phyloP scores from a whole-genome alignment of 1,140 invertebrate genomes.

The Ephestia elutella region DNA sequence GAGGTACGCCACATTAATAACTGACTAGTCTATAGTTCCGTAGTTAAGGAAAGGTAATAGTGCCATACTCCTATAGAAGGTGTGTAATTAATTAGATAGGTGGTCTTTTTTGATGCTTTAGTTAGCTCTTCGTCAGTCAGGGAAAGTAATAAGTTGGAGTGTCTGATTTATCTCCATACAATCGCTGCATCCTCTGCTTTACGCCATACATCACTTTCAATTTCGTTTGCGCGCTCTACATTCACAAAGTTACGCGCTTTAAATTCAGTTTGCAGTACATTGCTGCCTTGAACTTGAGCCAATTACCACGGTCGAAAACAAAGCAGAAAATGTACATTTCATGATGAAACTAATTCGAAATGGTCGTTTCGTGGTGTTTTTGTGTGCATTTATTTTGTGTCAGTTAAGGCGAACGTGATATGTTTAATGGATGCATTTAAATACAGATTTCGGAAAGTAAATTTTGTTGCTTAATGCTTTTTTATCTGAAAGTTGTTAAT shows the following conservation, averaged over 20 bases:
- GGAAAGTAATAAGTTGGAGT: no score
- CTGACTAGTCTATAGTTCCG: no score
- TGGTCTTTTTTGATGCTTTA: no score
- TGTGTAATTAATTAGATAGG: no score
- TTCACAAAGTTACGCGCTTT: conserved; percentile 24
- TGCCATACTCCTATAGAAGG: no score
- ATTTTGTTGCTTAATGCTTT: background rate
- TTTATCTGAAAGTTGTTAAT: background rate
- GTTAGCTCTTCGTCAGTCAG: no score
- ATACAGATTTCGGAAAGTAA: conserved; percentile 4
- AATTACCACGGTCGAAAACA: conserved; percentile 7
- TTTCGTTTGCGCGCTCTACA: conserved; percentile 41
- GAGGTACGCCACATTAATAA: no score
- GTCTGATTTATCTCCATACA: background rate
- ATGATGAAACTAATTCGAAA: background rate
- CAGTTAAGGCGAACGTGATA: background rate
- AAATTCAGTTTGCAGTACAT: conserved; percentile 31
- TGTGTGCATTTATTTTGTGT: background rate
- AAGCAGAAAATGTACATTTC: conserved; percentile 9
- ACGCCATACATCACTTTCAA: conserved; percentile 35
- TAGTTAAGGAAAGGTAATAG: no score
- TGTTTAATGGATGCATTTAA: conserved; percentile 7
- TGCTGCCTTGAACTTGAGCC: conserved; percentile 48
- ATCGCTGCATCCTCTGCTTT: conserved; percentile 12
- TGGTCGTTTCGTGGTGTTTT: background rate